phyloP scores from a whole-genome alignment of 1,140 invertebrate species.

The Dryas iulia region DNA sequence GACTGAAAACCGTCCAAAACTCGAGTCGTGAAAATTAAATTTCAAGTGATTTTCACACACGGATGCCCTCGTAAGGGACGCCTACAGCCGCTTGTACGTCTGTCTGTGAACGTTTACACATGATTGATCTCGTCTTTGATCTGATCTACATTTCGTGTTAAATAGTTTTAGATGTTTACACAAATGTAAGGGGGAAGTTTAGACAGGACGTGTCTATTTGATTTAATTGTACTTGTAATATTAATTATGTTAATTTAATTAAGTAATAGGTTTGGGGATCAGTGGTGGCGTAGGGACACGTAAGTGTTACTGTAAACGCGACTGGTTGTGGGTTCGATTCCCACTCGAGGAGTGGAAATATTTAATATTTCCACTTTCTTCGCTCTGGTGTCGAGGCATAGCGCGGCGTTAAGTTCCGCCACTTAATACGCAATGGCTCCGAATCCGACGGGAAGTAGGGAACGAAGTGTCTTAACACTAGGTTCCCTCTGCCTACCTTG shows the following conservation, averaged over 20 bases:
- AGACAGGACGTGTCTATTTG: not conserved
- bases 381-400: not conserved
- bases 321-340: not conserved
- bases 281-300: not conserved
- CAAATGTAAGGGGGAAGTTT: not conserved
- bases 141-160: not conserved
- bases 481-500: not conserved
- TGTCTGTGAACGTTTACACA: constrained; percentile 1
- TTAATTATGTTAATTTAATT: not conserved
- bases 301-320: not conserved
- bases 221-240: not conserved
- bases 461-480: not conserved
- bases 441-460: not conserved
- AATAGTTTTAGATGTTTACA: constrained; percentile 5
- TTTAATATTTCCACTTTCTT: not conserved
- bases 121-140: constrained; percentile 13
- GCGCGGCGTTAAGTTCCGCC: not conserved
- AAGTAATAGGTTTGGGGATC: not conserved
- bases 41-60: constrained; percentile 9
- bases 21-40: constrained; percentile 6
- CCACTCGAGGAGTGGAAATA: not conserved
- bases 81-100: constrained; percentile 1
- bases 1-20: not conserved
- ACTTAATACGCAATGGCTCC: not conserved
- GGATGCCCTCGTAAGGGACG: not conserved